Conservation (phyloP, 2,797 vertebrate genomes). For the Poeciliopsis gracilis region DNA sequence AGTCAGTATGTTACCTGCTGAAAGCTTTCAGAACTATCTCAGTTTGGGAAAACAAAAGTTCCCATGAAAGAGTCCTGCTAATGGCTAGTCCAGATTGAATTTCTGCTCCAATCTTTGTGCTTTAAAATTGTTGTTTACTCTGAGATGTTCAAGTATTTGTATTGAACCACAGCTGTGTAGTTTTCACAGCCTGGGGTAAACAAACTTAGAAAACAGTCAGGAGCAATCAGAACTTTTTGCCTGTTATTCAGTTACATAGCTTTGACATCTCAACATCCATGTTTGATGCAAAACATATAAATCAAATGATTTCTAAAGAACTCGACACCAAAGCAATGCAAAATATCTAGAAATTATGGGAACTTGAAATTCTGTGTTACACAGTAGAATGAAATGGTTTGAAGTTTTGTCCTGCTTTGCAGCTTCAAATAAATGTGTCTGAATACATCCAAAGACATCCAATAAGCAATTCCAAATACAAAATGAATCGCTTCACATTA, state of each 20-base stretch:
- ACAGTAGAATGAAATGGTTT: neutral
- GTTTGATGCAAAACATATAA: neutral
- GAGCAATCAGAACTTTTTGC: neutral
- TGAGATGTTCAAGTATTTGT: neutral
- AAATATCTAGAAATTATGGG: neutral
- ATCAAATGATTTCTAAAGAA: neutral
- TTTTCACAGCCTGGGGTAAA: neutral
- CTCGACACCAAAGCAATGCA: neutral
- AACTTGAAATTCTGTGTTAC: neutral
- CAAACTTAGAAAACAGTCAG: neutral
- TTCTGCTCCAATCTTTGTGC: neutral
- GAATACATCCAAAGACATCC: neutral
- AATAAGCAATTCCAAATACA: neutral
- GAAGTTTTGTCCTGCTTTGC: neutral
- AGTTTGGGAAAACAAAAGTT: neutral
- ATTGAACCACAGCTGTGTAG: neutral
- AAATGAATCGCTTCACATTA: neutral
- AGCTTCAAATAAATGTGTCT: neutral
- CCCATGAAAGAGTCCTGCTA: neutral
- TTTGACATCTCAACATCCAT: neutral
- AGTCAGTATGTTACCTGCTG: constrained; percentile 12
- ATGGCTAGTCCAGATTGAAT: neutral
- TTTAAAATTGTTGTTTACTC: neutral
- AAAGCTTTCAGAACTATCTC: neutral
- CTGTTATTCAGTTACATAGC: neutral